Evolutionary conservation across 2,113 vertebrate genomes (phyloP).

Genomic region (Passer domesticus): DNA sequence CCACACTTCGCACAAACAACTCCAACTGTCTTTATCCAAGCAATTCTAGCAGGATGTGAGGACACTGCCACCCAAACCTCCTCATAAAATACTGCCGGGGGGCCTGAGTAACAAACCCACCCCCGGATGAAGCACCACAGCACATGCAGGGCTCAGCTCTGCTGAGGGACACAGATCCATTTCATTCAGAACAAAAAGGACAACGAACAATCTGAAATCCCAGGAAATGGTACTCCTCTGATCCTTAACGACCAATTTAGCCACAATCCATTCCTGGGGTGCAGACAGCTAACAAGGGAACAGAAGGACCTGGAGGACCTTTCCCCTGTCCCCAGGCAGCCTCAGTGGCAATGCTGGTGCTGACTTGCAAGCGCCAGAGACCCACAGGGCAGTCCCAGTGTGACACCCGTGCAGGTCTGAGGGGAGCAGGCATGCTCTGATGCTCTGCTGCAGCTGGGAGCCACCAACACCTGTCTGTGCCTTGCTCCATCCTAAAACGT

Average conservation of each 20-base stretch:
- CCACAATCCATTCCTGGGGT: not conserved
- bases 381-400: not conserved
- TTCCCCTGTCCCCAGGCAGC: not conserved
- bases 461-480: not conserved
- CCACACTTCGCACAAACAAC: not conserved
- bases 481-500: not conserved
- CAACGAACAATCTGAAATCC: not conserved
- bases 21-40: not conserved
- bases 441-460: not conserved
- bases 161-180: not conserved
- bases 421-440: not conserved
- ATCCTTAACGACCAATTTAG: not conserved
- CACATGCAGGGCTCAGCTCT: not conserved
- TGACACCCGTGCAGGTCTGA: accelerated
- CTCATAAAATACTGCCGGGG: not conserved
- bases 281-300: not conserved
- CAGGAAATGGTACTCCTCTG: not conserved
- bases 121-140: not conserved
- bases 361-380: not conserved
- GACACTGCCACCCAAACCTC: not conserved
- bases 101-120: not conserved
- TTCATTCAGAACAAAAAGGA: not conserved
- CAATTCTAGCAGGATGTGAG: not conserved
- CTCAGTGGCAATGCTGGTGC: not conserved
- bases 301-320: not conserved